phyloP scores from a whole-genome alignment of 2,888 invertebrate genomes.

The Mimumesa dahlbomi region DNA sequence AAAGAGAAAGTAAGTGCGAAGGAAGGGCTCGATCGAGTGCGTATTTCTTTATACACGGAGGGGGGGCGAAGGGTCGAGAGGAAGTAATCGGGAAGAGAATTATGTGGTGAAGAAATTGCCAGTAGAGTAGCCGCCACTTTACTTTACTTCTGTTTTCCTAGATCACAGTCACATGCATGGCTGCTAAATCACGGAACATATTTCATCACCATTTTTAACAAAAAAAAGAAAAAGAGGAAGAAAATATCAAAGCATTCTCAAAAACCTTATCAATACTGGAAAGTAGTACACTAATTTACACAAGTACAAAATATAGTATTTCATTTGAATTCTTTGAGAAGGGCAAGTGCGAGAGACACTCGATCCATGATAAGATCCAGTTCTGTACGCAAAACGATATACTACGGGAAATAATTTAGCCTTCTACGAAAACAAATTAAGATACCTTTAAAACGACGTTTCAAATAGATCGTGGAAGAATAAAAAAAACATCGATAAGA shows the following conservation, averaged over 20 bases:
- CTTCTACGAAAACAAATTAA: background rate
- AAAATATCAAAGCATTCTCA: constrained; percentile 61
- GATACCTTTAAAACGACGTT: constrained; percentile 18
- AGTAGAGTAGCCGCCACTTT: constrained; percentile 72
- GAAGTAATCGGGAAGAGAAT: constrained; percentile 50
- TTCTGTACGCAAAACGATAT: constrained; percentile 35
- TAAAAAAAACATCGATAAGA: constrained; percentile 5
- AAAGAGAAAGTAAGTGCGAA: constrained; percentile 7
- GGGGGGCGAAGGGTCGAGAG: constrained; percentile 41
- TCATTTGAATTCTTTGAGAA: constrained; percentile 66
- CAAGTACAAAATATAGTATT: constrained; percentile 74
- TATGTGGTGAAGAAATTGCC: constrained; percentile 70
- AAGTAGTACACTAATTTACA: constrained; percentile 71
- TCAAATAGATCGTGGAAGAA: background rate
- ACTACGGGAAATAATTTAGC: constrained; percentile 21
- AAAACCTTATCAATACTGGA: constrained; percentile 75
- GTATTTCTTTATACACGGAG: constrained; percentile 51
- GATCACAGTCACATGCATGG: constrained; percentile 76
- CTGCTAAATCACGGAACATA: constrained; percentile 71
- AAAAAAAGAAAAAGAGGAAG: constrained; percentile 41
- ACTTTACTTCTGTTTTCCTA: constrained; percentile 74
- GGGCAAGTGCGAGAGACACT: constrained; percentile 69
- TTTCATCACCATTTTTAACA: constrained; percentile 69
- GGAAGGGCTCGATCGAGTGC: constrained; percentile 46
- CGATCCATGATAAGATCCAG: constrained; percentile 64